Percentiles rank a stretch among this genome's conserved stretches.
phyloP scores from a whole-genome alignment of 2,888 invertebrate genomes.

The Ophion ellenae region DNA sequence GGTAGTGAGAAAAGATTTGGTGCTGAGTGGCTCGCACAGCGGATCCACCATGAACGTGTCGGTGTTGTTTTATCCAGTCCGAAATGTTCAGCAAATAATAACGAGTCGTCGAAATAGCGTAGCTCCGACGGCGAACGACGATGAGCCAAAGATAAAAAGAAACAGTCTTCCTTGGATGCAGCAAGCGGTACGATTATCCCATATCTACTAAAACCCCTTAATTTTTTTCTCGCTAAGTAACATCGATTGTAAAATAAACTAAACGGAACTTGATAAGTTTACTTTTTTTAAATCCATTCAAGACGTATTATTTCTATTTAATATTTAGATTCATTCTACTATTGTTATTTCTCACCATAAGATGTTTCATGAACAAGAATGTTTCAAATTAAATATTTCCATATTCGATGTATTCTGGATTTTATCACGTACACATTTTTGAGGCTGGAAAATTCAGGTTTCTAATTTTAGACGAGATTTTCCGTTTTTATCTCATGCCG shows the following conservation, averaged over 20 bases:
- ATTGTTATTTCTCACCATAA: too few species aligned
- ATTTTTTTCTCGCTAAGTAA: not conserved
- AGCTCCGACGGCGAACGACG: slow-evolving; percentile 73
- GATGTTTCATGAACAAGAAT: too few species aligned
- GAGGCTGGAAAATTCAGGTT: not conserved
- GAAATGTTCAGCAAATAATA: slow-evolving; percentile 76
- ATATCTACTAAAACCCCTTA: not conserved
- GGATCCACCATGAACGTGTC: slow-evolving; percentile 83
- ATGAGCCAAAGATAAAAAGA: slow-evolving; percentile 79
- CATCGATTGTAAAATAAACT: not conserved
- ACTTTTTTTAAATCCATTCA: not conserved
- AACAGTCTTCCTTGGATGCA: slow-evolving; percentile 83
- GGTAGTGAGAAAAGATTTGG: slow-evolving; percentile 77
- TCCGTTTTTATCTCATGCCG: not conserved
- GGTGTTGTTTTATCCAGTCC: slow-evolving; percentile 84
- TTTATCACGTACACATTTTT: not conserved
- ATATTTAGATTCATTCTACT: not conserved
- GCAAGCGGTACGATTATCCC: slow-evolving; percentile 78
- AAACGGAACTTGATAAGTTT: not conserved
- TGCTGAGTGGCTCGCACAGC: slow-evolving; percentile 78
- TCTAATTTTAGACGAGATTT: not conserved
- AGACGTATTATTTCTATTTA: not conserved
- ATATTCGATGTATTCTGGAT: too few species aligned
- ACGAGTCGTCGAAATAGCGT: slow-evolving; percentile 76
- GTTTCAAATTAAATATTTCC: too few species aligned